Evolutionary conservation across 53 echinoderm and acorn worm species (phyloP).

Genomic region (Echinometra lucunter): DNA sequence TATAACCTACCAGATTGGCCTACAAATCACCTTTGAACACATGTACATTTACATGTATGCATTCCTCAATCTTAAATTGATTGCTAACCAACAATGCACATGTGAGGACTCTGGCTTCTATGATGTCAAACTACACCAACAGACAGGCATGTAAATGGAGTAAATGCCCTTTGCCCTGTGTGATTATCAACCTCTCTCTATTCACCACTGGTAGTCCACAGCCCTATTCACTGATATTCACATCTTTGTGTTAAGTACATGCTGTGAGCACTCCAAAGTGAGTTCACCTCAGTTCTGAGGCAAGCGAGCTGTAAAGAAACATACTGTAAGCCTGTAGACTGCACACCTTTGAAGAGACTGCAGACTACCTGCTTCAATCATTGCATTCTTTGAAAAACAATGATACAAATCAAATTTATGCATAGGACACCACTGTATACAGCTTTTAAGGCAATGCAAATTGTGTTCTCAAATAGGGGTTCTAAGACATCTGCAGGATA

Average conservation of each 20-base stretch:
- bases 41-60: too few relatives aligned
- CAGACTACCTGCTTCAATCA: neutral
- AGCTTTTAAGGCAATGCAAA: too few relatives aligned
- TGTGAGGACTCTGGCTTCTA: constrained; percentile 1
- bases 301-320: constrained; percentile 19
- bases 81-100: constrained; percentile 1
- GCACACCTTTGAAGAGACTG: neutral
- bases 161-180: constrained; percentile 62
- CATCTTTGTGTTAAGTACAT: constrained; percentile 57
- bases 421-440: neutral
- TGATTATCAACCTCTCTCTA: constrained; percentile 46
- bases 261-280: constrained; percentile 51
- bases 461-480: too few relatives aligned
- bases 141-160: constrained; percentile 53
- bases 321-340: neutral
- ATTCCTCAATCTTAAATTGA: constrained; percentile 42
- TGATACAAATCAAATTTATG: neutral
- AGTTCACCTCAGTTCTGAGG: constrained; percentile 8
- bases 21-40: constrained; percentile 17
- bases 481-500: too few relatives aligned
- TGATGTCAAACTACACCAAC: constrained; percentile 34
- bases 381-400: neutral
- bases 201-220: constrained; percentile 41
- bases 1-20: constrained; percentile 16
- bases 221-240: constrained; percentile 39